phyloP scores from a whole-genome alignment of 23 tunicate genomes.

The Styela plicata region DNA sequence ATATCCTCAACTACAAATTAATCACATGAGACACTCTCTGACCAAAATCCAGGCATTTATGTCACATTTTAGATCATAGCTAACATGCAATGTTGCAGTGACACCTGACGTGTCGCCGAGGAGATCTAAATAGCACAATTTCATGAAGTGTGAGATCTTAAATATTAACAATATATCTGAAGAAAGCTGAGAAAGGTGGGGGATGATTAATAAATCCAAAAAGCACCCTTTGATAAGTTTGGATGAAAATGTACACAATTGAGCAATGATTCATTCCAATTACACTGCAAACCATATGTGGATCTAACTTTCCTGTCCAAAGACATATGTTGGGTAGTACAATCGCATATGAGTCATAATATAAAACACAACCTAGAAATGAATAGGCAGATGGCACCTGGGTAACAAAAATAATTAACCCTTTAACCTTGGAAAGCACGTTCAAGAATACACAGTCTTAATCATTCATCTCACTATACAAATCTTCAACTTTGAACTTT shows the following conservation, averaged over 20 bases:
- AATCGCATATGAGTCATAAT: conserved; percentile 13
- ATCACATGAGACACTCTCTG: too few species aligned
- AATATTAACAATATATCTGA: neutral
- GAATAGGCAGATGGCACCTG: conserved; percentile 7
- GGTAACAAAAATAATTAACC: neutral
- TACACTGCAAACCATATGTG: conserved; percentile 30
- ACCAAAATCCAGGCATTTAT: neutral
- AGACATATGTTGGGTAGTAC: conserved; percentile 23
- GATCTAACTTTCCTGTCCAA: neutral
- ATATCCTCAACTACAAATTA: too few species aligned
- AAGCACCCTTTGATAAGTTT: neutral
- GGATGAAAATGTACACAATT: conserved; percentile 1
- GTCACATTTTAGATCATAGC: neutral
- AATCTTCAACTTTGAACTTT: too few species aligned
- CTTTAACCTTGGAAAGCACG: neutral
- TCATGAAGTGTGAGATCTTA: neutral
- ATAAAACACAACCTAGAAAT: conserved; percentile 13
- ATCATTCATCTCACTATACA: neutral
- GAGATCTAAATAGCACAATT: neutral
- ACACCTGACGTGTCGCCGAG: neutral
- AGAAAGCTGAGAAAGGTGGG: neutral
- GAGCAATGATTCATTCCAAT: conserved; percentile 24
- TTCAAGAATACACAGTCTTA: neutral
- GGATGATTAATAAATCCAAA: neutral
- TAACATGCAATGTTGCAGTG: neutral